Conservation (phyloP, 2,888 invertebrate genomes). For the Eudemis profundana region DNA sequence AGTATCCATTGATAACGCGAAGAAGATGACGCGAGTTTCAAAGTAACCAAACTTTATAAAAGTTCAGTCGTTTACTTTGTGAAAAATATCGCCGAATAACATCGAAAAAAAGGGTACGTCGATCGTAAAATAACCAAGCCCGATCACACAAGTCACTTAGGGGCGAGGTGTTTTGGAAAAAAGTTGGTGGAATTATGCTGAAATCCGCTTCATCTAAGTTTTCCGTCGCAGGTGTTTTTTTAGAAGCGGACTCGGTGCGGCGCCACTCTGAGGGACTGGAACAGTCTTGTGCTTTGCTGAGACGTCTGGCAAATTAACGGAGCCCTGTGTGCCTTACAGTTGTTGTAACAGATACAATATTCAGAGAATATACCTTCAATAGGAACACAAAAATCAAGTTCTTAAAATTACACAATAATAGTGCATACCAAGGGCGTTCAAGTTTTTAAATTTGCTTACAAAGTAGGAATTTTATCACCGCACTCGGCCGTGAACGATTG, state of each 20-base stretch:
- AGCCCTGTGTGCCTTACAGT: no score
- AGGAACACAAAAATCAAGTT: no score
- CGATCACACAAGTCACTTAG: constrained; percentile 44
- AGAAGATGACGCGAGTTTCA: constrained; percentile 41
- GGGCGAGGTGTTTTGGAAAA: constrained; percentile 44
- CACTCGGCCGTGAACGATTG: no score
- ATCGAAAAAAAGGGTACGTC: constrained; percentile 39
- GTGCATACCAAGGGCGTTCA: no score
- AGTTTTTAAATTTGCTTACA: no score
- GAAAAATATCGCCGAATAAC: constrained; percentile 43
- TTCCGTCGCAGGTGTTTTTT: constrained; percentile 59
- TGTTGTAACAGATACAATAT: no score
- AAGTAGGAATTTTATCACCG: no score
- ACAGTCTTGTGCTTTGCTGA: constrained; percentile 3
- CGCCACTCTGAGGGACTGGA: neutral
- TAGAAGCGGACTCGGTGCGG: constrained; percentile 11
- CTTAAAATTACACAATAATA: no score
- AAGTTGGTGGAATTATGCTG: constrained; percentile 57
- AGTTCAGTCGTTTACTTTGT: constrained; percentile 41
- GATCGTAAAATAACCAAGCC: constrained; percentile 44
- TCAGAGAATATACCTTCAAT: no score
- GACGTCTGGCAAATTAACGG: no score
- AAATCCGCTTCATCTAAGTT: constrained; percentile 63
- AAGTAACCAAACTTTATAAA: constrained; percentile 40
- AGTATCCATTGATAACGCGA: constrained; percentile 43